Base-by-base conservation (phyloP, 2,888 invertebrate genomes). In the Metopia argyrocephala region DNA sequence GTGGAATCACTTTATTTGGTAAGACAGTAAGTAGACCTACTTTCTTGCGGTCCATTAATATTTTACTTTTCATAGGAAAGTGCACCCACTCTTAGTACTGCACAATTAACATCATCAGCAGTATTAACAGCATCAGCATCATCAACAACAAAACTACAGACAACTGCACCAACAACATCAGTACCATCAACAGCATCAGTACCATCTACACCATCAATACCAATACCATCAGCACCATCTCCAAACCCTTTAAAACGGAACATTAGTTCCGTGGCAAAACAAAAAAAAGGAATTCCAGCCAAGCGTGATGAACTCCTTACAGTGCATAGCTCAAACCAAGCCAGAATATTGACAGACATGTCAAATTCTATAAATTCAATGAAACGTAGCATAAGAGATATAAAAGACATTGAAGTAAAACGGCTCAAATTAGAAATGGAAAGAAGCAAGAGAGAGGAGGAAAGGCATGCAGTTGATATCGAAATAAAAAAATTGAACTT, bases 401-500 rank as follows among this genome's bases (percentile, higher is more conserved):
- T 66, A 0, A 54, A 45, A n/a, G 38, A 66, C 4, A 66, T 66
- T n/a, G 45, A 56, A 25, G 23, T 5, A 1, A 66, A 56, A 23
- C 54, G 12, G 45, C 9, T 66, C 1, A 38, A 66, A 45, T 25
- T 56, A 18, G 54, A 38, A 25, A 12, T 38, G 21, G 45, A 66
- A 7, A 54, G 25, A 50, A 65, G 15, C 5, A 5, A n/a, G n/a
- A n/a, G n/a, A n/a, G n/a, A n/a, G n/a, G n/a, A n/a, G n/a, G n/a
- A n/a, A n/a, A n/a, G n/a, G 66, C 28, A 65, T 21, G 21, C 7
- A 15, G 21, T 31, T 15, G 52, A 31, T 15, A 52, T 52, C 21
- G 52, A 65, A 65, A 65, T 65, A 7, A 65, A 65, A 65, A 27
- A 15, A 28, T 52, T 65, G 31, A 65, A 65, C 25, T 31, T 1